These are phyloP conservation scores for Rana temporaria DNA, from an alignment of 2,113 vertebrate genomes.

Conservation along the genomic window DNA sequence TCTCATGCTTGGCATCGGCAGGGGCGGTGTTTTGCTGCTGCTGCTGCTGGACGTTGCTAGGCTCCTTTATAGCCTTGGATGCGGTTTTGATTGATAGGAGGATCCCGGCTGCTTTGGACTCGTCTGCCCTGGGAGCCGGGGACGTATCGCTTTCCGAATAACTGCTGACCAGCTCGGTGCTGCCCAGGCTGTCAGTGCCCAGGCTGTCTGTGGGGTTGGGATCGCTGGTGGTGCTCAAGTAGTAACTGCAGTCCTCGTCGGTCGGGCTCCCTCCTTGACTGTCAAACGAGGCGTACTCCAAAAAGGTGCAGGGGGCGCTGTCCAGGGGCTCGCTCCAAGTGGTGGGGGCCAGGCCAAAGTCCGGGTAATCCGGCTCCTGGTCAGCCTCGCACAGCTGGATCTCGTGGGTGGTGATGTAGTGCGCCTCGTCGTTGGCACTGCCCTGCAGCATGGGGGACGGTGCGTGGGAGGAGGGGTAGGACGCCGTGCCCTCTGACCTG, in stretches of 20 bases:
- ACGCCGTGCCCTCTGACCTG: slow-evolving; percentile 15
- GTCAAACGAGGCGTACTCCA: slow-evolving; percentile 86
- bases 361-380: slow-evolving; percentile 82
- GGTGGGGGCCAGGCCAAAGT: slow-evolving; percentile 76
- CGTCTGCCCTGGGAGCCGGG: slow-evolving; percentile 34
- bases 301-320: slow-evolving; percentile 86
- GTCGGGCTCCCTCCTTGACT: slow-evolving; percentile 75
- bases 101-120: slow-evolving; percentile 69
- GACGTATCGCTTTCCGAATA: slow-evolving; percentile 33
- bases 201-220: slow-evolving; percentile 62
- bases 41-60: slow-evolving; percentile 74
- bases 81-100: slow-evolving; percentile 93
- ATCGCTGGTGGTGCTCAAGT: slow-evolving; percentile 75
- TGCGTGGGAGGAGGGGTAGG: neutral
- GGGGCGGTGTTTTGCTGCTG: slow-evolving; percentile 77
- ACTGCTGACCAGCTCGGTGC: slow-evolving; percentile 47
- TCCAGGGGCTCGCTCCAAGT: slow-evolving; percentile 83
- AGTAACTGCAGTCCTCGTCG: slow-evolving; percentile 74
- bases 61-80: slow-evolving; percentile 92
- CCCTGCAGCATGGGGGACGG: neutral
- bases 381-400: slow-evolving; percentile 93
- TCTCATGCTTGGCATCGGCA: slow-evolving; percentile 80
- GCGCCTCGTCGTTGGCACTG: slow-evolving; percentile 75
- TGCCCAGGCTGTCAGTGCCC: slow-evolving; percentile 38
- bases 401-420: slow-evolving; percentile 94